A percentile compares a stretch with the other conserved stretches of the same genome.
Conservation (phyloP, 2,797 vertebrate genomes). For the Gambusia yucatana region DNA sequence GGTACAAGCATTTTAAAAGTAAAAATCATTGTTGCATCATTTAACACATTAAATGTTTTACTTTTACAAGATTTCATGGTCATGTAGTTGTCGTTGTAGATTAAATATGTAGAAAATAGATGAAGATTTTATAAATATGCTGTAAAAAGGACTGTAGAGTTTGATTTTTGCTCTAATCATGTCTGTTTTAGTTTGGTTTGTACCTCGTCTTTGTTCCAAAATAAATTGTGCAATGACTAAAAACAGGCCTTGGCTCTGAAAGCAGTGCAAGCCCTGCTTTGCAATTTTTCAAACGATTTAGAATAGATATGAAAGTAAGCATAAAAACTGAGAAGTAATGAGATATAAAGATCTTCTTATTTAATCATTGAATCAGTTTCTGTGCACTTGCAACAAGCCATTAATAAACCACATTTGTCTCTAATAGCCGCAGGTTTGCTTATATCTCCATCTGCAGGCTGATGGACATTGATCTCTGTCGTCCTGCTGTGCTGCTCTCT, state of each 20-base stretch:
- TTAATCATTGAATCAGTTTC: neutral
- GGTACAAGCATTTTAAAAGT: neutral
- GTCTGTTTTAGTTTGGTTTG: neutral
- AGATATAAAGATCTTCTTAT: neutral
- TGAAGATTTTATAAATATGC: neutral
- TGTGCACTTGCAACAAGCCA: neutral
- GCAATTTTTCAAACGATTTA: neutral
- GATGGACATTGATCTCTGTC: slow-evolving; percentile 1
- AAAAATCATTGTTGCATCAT: neutral
- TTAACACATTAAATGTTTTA: neutral
- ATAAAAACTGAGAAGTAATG: neutral
- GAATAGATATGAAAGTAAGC: neutral
- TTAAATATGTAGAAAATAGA: neutral
- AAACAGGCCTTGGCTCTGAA: neutral
- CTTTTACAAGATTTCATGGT: neutral
- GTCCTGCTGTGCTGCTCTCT: slow-evolving; percentile 3
- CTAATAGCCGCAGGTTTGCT: neutral
- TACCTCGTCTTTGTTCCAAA: neutral
- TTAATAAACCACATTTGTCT: neutral
- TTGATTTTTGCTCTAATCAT: neutral
- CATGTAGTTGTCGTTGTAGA: neutral
- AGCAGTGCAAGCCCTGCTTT: neutral
- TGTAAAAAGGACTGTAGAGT: neutral
- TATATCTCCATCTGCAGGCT: neutral
- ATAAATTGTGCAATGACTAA: neutral